phyloP scores from a whole-genome alignment of 2,113 vertebrate genomes.

The Ramphastos sulfuratus region DNA sequence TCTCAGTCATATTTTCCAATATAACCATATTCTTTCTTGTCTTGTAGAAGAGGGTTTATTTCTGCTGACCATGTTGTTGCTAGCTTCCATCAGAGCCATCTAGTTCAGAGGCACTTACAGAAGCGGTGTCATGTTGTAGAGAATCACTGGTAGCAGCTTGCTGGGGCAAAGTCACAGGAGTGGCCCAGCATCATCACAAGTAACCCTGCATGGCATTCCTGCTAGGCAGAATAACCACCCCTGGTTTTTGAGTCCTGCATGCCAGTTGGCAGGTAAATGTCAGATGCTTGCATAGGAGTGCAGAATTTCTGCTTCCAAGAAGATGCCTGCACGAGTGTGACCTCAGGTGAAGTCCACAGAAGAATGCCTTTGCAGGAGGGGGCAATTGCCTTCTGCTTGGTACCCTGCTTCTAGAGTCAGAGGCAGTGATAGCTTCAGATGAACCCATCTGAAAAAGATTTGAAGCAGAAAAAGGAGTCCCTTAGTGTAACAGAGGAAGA shows the following conservation, averaged over 20 bases:
- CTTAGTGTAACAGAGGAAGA: background rate
- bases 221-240: background rate
- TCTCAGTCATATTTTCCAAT: background rate
- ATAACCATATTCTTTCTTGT: background rate
- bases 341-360: fast-evolving
- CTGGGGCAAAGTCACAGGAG: background rate
- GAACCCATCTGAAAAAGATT: background rate
- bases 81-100: background rate
- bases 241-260: background rate
- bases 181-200: no score
- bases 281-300: background rate
- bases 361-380: background rate
- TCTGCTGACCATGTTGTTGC: background rate
- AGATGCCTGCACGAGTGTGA: background rate
- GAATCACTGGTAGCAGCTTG: fast-evolving
- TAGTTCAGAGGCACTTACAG: background rate
- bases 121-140: background rate
- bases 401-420: background rate
- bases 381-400: fast-evolving
- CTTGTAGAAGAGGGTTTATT: background rate
- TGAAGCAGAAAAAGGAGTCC: background rate
- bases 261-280: background rate
- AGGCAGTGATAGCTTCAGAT: background rate
- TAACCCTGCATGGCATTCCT: fast-evolving
- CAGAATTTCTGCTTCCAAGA: background rate